These are phyloP conservation scores for Ibidorhyncha struthersii DNA, from an alignment of 2,113 vertebrate species.

Conservation along the genomic window DNA sequence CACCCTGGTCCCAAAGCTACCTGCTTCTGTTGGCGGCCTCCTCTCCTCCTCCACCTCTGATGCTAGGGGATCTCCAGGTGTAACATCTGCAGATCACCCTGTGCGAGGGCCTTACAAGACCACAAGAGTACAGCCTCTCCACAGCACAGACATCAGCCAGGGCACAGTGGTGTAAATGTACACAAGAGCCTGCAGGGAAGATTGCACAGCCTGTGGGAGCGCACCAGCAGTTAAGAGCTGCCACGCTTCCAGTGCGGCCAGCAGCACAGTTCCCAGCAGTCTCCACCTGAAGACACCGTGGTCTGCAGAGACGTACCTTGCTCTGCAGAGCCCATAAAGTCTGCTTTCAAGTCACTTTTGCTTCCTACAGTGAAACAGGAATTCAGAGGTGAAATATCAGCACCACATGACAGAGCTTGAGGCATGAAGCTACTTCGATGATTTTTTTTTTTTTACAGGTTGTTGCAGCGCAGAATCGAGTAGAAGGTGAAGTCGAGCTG, in stretches of 20 bases:
- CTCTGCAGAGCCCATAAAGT: background rate
- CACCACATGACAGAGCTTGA: background rate
- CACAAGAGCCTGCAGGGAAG: background rate
- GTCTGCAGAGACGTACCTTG: background rate
- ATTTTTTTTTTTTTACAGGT: background rate
- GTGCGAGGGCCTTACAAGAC: background rate
- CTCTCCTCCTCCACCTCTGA: background rate
- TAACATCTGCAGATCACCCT: background rate
- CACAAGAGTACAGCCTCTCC: background rate
- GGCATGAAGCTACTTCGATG: background rate
- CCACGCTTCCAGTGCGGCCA: background rate
- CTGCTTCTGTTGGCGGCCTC: background rate
- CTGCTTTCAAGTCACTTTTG: background rate
- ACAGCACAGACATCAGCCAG: background rate
- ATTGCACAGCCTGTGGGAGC: background rate
- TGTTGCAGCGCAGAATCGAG: background rate
- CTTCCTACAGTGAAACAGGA: background rate
- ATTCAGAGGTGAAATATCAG: background rate
- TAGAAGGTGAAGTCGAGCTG: background rate
- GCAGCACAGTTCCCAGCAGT: background rate
- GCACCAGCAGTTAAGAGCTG: background rate
- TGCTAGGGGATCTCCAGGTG: background rate
- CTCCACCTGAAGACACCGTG: background rate
- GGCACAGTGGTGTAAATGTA: fast-evolving
- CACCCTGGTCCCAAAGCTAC: background rate